These are phyloP conservation scores for Morpho achilles DNA, from an alignment of 2,888 invertebrate genomes.

Conservation along the genomic window DNA sequence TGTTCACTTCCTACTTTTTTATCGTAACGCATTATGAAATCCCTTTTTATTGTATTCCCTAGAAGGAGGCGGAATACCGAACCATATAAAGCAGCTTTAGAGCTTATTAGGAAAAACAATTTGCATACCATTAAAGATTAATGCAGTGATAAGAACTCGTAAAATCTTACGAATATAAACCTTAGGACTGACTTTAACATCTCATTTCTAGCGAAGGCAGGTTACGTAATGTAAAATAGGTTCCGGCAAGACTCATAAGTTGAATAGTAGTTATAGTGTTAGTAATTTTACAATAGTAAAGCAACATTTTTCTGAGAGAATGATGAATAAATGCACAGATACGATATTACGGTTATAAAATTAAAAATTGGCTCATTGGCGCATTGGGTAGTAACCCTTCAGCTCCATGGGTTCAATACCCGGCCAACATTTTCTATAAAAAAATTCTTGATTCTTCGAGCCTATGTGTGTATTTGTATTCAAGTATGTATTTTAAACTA, in stretches of 20 bases:
- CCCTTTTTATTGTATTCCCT: slow-evolving; percentile 1
- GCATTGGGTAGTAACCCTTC: no score
- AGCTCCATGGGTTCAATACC: no score
- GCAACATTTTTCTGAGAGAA: no score
- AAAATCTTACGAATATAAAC: slow-evolving; percentile 5
- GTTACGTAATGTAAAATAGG: neutral
- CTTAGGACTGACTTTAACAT: neutral
- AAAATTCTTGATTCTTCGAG: no score
- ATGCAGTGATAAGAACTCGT: slow-evolving; percentile 3
- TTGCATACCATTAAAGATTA: slow-evolving; percentile 12
- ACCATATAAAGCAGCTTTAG: slow-evolving; percentile 2
- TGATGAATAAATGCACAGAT: no score
- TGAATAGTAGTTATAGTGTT: neutral
- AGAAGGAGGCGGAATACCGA: slow-evolving; percentile 3
- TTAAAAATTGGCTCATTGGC: no score
- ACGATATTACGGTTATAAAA: no score
- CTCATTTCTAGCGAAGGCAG: slow-evolving; percentile 2
- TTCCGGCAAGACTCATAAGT: neutral
- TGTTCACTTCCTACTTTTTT: neutral
- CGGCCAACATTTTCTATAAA: no score
- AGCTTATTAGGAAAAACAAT: slow-evolving; percentile 2
- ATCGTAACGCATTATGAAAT: slow-evolving; percentile 7
- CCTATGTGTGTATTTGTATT: no score
- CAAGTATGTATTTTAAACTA: no score
- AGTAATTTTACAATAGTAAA: no score